These are phyloP conservation scores for Drosophila watanabei DNA, from an alignment of 1,140 invertebrate species.

Conservation along the genomic window DNA sequence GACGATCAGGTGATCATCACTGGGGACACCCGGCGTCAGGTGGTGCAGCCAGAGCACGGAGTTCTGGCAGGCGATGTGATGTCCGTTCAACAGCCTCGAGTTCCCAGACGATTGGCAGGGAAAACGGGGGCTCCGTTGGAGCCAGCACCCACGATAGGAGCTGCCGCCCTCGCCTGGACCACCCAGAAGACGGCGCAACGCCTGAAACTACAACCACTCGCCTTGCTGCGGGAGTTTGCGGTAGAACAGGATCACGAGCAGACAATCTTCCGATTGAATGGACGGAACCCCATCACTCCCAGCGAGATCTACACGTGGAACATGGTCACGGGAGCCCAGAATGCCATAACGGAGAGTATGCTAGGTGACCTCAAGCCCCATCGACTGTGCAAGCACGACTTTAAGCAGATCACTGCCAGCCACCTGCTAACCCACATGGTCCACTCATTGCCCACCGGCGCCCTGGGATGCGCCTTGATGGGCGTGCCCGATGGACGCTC, in stretches of 20 bases:
- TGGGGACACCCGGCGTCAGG: slow-evolving; percentile 44
- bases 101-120: neutral
- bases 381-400: slow-evolving; percentile 96
- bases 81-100: neutral
- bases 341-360: slow-evolving; percentile 97
- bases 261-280: slow-evolving; percentile 86
- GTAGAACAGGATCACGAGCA: slow-evolving; percentile 92
- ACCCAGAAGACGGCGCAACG: slow-evolving; percentile 90
- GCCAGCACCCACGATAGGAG: slow-evolving; percentile 87
- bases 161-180: slow-evolving; percentile 95
- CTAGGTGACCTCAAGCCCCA: slow-evolving; percentile 97
- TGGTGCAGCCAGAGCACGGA: slow-evolving; percentile 19
- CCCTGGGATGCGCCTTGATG: slow-evolving; percentile 93
- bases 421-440: slow-evolving; percentile 96
- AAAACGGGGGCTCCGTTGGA: slow-evolving; percentile 88
- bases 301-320: slow-evolving; percentile 49
- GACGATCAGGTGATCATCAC: slow-evolving; percentile 51
- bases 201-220: slow-evolving; percentile 94
- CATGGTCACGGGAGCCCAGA: slow-evolving; percentile 85
- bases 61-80: slow-evolving; percentile 46
- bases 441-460: slow-evolving; percentile 94
- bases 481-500: slow-evolving; percentile 23
- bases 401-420: slow-evolving; percentile 98
- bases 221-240: slow-evolving; percentile 94
- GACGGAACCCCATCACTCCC: neutral